Conservation (phyloP, 2,797 vertebrate species). For the Necrosyrtes monachus region DNA sequence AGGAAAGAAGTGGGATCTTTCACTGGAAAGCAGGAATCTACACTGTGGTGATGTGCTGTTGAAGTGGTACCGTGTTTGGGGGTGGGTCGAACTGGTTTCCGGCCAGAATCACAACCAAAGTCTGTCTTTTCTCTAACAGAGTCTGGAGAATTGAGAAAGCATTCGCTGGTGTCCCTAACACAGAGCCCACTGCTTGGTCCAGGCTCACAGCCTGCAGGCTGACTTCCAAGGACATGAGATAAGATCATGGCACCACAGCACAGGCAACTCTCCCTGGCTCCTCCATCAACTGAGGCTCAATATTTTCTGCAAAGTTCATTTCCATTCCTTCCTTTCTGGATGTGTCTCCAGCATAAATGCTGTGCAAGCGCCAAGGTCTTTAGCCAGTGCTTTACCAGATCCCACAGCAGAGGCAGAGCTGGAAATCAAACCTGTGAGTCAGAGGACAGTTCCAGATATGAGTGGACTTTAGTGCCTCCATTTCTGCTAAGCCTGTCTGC, state of each 20-base stretch:
- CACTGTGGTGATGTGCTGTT: rapidly evolving
- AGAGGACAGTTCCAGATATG: background rate
- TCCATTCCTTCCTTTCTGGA: background rate
- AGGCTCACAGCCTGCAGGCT: background rate
- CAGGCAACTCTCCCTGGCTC: background rate
- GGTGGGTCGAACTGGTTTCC: background rate
- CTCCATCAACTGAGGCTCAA: background rate
- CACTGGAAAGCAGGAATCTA: background rate
- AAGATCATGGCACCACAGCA: background rate
- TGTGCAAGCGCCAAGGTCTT: background rate
- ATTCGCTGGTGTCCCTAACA: background rate
- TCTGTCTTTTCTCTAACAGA: background rate
- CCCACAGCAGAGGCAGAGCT: background rate
- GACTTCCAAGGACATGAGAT: rapidly evolving
- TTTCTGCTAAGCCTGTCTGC: background rate
- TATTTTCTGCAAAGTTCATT: background rate
- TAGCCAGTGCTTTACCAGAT: background rate
- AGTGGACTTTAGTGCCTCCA: background rate
- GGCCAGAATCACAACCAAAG: background rate
- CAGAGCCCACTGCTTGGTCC: background rate
- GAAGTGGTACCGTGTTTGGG: background rate
- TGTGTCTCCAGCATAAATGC: background rate
- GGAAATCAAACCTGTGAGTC: background rate
- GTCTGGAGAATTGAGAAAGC: background rate
- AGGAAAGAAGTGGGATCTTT: background rate